Evolutionary conservation across 2,888 invertebrate species (phyloP).

Genomic region (Neoaliturus tenellus): DNA sequence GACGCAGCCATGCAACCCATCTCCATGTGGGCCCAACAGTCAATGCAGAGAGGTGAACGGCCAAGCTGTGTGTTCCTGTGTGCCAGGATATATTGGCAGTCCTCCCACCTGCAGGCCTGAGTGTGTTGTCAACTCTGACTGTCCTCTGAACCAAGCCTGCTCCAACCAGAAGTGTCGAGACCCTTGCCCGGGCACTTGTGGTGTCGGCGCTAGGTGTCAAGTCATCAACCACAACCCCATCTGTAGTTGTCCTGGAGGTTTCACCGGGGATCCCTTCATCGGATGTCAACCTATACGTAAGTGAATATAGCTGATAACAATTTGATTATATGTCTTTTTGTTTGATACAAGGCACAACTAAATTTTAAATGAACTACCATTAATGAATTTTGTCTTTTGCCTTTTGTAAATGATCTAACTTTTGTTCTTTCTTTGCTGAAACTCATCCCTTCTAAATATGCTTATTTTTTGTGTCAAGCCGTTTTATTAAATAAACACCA

Average conservation of each 20-base stretch:
- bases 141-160: conserved; percentile 82
- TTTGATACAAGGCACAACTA: too few species aligned
- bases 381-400: too few species aligned
- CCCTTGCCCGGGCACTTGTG: conserved; percentile 86
- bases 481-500: too few species aligned
- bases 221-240: conserved; percentile 85
- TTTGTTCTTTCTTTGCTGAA: too few species aligned
- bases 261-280: conserved; percentile 85
- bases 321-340: too few species aligned
- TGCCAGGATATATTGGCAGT: conserved; percentile 82
- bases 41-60: conserved; percentile 84
- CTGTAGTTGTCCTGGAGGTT: conserved; percentile 80
- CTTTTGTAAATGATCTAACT: too few species aligned
- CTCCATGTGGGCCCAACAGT: conserved; percentile 74
- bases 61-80: conserved; percentile 84
- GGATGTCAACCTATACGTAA: conserved; percentile 76
- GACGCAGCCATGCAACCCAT: conserved; percentile 77
- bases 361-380: too few species aligned
- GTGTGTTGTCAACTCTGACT: conserved; percentile 79
- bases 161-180: conserved; percentile 86
- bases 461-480: too few species aligned
- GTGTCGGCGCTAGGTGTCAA: conserved; percentile 82
- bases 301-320: too few species aligned
- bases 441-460: too few species aligned
- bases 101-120: conserved; percentile 79